phyloP scores from a whole-genome alignment of 2,113 vertebrate species.

The Aegotheles bennettii region DNA sequence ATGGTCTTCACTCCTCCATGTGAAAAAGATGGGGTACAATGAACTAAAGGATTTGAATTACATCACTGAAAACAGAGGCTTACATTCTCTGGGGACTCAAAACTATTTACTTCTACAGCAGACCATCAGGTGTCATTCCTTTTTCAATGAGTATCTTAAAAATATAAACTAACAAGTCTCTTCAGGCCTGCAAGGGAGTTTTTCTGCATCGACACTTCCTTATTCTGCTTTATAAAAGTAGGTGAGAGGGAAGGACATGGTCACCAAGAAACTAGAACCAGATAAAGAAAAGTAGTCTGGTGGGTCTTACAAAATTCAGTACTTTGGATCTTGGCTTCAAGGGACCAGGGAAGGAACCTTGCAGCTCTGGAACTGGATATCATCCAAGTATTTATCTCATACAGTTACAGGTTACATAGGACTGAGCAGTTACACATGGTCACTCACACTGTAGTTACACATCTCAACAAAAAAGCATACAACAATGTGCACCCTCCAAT shows the following conservation, averaged over 20 bases:
- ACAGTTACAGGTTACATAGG: background rate
- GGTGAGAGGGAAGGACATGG: background rate
- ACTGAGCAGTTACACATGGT: background rate
- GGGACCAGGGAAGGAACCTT: background rate
- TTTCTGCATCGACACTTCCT: background rate
- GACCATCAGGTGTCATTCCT: background rate
- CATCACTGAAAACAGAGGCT: background rate
- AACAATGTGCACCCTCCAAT: background rate
- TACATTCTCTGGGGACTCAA: background rate
- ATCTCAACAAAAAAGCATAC: background rate
- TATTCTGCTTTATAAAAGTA: background rate
- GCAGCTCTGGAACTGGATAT: background rate
- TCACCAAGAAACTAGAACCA: background rate
- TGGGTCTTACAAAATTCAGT: background rate
- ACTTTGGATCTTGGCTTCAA: background rate
- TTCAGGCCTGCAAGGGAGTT: background rate
- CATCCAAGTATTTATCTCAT: background rate
- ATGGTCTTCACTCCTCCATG: fast-evolving
- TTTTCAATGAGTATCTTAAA: background rate
- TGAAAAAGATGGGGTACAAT: background rate
- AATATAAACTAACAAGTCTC: fast-evolving
- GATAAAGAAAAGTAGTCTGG: background rate
- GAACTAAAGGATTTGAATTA: background rate
- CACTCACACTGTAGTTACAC: background rate
- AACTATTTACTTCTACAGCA: background rate